Conservation (phyloP, 2,888 invertebrate species). For the Eurytoma adleriae region DNA sequence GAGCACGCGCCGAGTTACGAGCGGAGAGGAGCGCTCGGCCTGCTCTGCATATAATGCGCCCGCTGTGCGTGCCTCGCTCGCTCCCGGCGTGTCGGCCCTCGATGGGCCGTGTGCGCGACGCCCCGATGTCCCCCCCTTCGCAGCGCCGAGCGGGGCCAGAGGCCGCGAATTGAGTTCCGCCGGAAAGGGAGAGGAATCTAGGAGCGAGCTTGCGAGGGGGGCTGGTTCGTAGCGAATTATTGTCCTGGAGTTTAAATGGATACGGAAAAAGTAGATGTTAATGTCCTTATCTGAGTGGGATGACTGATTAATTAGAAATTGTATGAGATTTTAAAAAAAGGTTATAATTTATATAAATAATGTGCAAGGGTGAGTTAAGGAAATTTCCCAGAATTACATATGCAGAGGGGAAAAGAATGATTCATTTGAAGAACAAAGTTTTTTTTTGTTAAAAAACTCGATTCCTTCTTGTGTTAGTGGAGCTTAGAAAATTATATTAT, state of each 20-base stretch:
- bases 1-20: conserved; percentile 13
- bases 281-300: too few species aligned
- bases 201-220: not conserved
- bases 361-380: too few species aligned
- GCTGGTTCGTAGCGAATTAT: not conserved
- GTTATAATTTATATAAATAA: too few species aligned
- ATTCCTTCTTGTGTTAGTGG: too few species aligned
- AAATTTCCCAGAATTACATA: too few species aligned
- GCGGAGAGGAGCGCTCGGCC: conserved; percentile 66
- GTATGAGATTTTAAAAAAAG: too few species aligned
- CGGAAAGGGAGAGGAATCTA: not conserved
- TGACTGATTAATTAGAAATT: too few species aligned
- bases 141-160: conserved; percentile 1
- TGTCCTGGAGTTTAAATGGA: not conserved
- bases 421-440: too few species aligned
- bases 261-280: too few species aligned
- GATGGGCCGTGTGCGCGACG: conserved; percentile 1
- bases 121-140: conserved; percentile 12
- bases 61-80: conserved; percentile 54
- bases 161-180: conserved; percentile 5
- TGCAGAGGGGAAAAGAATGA: too few species aligned
- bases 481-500: too few species aligned
- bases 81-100: not conserved
- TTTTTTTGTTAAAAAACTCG: too few species aligned
- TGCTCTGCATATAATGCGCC: conserved; percentile 75